These are phyloP conservation scores for Acrobasis consociella DNA, from an alignment of 2,888 invertebrate genomes.

Conservation along the genomic window DNA sequence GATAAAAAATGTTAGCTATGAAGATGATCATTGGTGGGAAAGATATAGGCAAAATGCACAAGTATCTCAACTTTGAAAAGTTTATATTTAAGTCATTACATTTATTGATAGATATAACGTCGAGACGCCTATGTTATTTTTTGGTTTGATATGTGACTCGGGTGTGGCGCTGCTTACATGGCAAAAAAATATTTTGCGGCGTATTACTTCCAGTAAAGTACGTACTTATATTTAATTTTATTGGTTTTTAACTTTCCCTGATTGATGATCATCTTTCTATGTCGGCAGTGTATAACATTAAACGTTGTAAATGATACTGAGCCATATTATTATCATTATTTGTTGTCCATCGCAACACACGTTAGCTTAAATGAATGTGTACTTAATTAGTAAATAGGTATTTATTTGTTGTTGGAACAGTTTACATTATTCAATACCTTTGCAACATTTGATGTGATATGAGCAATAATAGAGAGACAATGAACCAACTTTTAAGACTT, in stretches of 20 bases:
- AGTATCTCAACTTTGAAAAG: neutral
- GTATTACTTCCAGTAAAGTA: too few species aligned
- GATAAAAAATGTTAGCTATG: neutral
- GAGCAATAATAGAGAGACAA: constrained; percentile 78
- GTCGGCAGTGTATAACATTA: constrained; percentile 28
- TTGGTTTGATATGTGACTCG: too few species aligned
- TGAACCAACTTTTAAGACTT: constrained; percentile 63
- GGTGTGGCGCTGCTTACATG: too few species aligned
- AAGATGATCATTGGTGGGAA: constrained; percentile 9
- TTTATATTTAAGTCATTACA: too few species aligned
- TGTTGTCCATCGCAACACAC: constrained; percentile 38
- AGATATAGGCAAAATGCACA: neutral
- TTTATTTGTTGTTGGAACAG: constrained; percentile 73
- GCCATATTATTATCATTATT: constrained; percentile 66
- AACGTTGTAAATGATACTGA: constrained; percentile 45
- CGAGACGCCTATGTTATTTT: too few species aligned
- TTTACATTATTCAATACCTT: constrained; percentile 65
- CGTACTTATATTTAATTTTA: neutral
- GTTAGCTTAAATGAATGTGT: constrained; percentile 56
- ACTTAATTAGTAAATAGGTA: constrained; percentile 79
- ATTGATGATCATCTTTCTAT: constrained; percentile 20
- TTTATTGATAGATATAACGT: too few species aligned
- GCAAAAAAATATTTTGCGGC: too few species aligned
- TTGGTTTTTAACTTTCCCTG: constrained; percentile 1
- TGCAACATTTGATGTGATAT: constrained; percentile 77